A percentile compares a stretch with the other conserved stretches of the same genome.
phyloP scores from a whole-genome alignment of 2,888 invertebrate genomes.

The Petrolisthes manimaculis region DNA sequence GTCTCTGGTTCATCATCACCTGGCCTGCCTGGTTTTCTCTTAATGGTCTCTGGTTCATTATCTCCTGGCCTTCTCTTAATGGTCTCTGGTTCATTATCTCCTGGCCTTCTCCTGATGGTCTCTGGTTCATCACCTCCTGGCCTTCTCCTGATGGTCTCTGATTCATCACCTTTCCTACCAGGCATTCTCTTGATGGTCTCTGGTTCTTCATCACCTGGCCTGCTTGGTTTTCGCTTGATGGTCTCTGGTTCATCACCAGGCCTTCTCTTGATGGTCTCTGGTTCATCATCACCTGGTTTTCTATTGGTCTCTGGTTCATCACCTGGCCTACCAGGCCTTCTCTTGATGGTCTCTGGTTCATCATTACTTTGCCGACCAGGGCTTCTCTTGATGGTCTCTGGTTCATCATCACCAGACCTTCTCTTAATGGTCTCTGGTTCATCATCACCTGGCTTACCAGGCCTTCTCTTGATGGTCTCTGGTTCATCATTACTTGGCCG shows the following conservation, averaged over 20 bases:
- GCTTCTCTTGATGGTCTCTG: constrained; percentile 4
- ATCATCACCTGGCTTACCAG: constrained; percentile 16
- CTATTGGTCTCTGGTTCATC: too few species aligned
- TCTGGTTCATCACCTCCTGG: constrained; percentile 29
- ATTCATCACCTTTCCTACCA: not conserved
- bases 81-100: too few species aligned
- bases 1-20: constrained; percentile 25
- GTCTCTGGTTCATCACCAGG: constrained; percentile 26
- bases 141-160: not conserved
- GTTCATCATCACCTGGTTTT: too few species aligned
- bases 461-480: constrained; percentile 21
- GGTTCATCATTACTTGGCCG: constrained; percentile 12
- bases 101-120: constrained; percentile 17
- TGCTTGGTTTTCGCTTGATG: not conserved
- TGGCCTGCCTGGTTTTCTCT: not conserved
- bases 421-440: constrained; percentile 10
- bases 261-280: constrained; percentile 24
- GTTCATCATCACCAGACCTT: constrained; percentile 46
- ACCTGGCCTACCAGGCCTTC: constrained; percentile 10
- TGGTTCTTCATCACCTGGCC: constrained; percentile 1
- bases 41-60: not conserved
- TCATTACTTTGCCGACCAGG: constrained; percentile 6
- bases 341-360: constrained; percentile 28
- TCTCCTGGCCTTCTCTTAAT: not conserved
- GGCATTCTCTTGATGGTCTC: not conserved